Evolutionary conservation across 2,797 vertebrate species (phyloP).

Genomic region (Lagorchestes hirsutus): DNA sequence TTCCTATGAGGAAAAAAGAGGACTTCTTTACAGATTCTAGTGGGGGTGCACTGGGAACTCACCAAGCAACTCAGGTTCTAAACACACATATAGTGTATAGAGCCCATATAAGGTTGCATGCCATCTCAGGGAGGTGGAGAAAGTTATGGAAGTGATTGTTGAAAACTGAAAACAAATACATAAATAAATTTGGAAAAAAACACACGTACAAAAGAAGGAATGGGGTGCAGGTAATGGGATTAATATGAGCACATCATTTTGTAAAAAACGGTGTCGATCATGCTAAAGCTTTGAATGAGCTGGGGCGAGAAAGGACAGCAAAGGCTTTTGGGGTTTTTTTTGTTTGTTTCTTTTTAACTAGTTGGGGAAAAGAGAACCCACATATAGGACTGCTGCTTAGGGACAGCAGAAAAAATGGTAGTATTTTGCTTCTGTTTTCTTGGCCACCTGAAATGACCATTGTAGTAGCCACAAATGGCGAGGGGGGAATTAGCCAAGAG

Average conservation of each 20-base stretch:
- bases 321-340: not conserved
- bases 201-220: not conserved
- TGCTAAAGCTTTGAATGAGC: not conserved
- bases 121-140: too few relatives aligned
- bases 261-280: not conserved
- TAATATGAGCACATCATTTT: not conserved
- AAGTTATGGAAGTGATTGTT: too few relatives aligned
- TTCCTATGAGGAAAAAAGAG: not conserved
- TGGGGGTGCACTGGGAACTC: not conserved
- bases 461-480: not conserved
- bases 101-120: too few relatives aligned
- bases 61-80: not conserved
- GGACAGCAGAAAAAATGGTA: not conserved
- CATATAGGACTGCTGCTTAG: not conserved
- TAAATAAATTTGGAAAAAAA: too few relatives aligned
- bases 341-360: not conserved
- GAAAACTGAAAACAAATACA: too few relatives aligned
- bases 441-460: not conserved
- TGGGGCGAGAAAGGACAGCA: not conserved
- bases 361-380: not conserved
- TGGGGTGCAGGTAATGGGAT: not conserved
- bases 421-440: not conserved
- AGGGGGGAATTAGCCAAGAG: not conserved
- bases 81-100: not conserved
- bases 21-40: not conserved